Base-by-base conservation (phyloP, 1,140 invertebrate species). In the Macrosteles quadrilineatus region DNA sequence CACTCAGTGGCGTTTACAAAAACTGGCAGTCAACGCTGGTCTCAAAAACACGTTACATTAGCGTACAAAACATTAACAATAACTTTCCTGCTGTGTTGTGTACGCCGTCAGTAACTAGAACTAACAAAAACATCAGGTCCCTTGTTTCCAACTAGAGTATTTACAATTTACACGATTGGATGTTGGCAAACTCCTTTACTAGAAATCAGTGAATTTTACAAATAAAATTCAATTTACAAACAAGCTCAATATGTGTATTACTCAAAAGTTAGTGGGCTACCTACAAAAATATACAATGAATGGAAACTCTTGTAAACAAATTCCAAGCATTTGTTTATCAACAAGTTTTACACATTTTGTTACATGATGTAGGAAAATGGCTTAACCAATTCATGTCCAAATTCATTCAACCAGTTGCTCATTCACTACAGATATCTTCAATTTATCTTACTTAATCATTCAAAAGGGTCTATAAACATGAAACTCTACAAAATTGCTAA, bases 21-120 rank as follows among this genome's bases (percentile, higher is more conserved):
- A 69, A 69, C 68, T 69, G 68, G 68, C 68, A 69, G 68, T 69
- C 59, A 43, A 64, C 31, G 68, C 68, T 69, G 68, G 68, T 69
- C 57, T n/a, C 59, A 29, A 63, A 31, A 69, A 69, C 55, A 59
- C 47, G 40, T 69, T 63, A 69, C 68, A 21, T 43, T 17, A 40
- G 67, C 53, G 67, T 69, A 69, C 67, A 69, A 43, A 36, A 59
- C 23, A 25, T 19, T 17, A 68, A 31, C 21, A 23, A 43, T 45
- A 47, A n/a, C 23, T 27, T 66, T 23, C 29, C 11, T 67, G 25
- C 43, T 50, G 27, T 53, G 66, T 68, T 40, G 45, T 36, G 32
- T 36, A 36, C 21, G 17, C 57, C 55, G 17, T 19, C 50, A 69
- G 32, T 59, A 59, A 69, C 67, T 30, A 59, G 53, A 62, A 69